Evolutionary conservation across 2,888 invertebrate genomes (phyloP), one percentile per base, ranked within the genome.

Genomic region (Diogma glabrata): DNA sequence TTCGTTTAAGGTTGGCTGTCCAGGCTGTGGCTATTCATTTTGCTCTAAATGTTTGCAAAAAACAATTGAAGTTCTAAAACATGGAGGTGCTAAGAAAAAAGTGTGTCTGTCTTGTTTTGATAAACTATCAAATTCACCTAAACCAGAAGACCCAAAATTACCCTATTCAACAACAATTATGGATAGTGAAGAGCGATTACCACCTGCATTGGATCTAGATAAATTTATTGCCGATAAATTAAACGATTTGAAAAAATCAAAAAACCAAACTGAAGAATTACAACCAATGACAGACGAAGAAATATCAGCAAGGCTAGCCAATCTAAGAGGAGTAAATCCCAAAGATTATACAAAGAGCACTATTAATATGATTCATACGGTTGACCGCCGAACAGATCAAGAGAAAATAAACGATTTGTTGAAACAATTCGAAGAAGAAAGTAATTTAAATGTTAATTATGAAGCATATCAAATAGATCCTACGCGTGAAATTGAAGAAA

Each of bases 1-100:
- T n/a, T n/a, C n/a, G n/a, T n/a, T n/a, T n/a, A n/a, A n/a, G n/a
- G 75, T 79, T 71, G 89, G 86, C 17, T 92, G 91, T 65, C 82
- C 87, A 38, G 78, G 77, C 61, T 92, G 91, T 71, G 87, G 87
- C 24, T 83, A 84, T 69, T 84, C 87, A 46, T 88, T 82, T 69
- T 92, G 91, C 65, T 78, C 77, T 53, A 88, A 84, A 67, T 92
- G 91, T 66, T 70, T 91, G 47, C 79, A 79, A 58, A 77, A 84
- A 59, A 84, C 84, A 67, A 72, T 78, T 54, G 76, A 77, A 60
- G 69, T 88, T 53, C 75, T 82, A 9, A 79, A 79, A 62, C 72
- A 77, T 5, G 60, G 58, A 10, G 75, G 77, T 57, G 71, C 74
- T 45, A 77, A 80, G 60, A 75, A 77, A 50, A 82, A 81, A 68